Percentiles rank a stretch among this genome's conserved stretches.
These are phyloP conservation scores for Microplitis deprimator DNA, from an alignment of 2,888 invertebrate genomes.

Conservation along the genomic window DNA sequence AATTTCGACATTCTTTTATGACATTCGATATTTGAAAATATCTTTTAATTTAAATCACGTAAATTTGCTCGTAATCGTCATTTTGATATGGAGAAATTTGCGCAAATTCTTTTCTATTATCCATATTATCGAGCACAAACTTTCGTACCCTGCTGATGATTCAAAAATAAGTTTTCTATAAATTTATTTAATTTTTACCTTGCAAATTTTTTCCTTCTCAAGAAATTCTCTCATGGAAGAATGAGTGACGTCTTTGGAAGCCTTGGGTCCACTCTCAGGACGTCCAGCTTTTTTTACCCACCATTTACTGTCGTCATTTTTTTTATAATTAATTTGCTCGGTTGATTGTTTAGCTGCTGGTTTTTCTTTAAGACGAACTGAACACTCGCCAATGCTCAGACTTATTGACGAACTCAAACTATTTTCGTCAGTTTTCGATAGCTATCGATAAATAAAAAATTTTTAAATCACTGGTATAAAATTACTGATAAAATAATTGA, in stretches of 20 bases:
- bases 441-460: neutral
- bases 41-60: too few species aligned
- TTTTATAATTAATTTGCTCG: neutral
- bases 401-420: conserved; percentile 62
- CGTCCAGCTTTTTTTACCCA: conserved; percentile 61
- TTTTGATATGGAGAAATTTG: too few species aligned
- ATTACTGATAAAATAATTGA: too few species aligned
- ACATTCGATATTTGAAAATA: too few species aligned
- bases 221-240: conserved; percentile 68
- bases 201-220: conserved; percentile 65
- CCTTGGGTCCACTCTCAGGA: conserved; percentile 46
- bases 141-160: neutral
- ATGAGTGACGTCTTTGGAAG: conserved; percentile 46
- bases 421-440: conserved; percentile 51
- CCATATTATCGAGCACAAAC: neutral
- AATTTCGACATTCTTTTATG: too few species aligned
- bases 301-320: conserved; percentile 22
- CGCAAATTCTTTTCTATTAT: too few species aligned
- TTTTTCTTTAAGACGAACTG: conserved; percentile 58
- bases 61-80: too few species aligned
- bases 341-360: neutral
- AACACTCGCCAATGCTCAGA: conserved; percentile 62
- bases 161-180: neutral
- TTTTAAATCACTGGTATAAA: too few species aligned
- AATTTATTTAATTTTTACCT: conserved; percentile 53